These are phyloP conservation scores for Cheilosia impressa DNA, from an alignment of 2,888 invertebrate species.

Conservation along the genomic window DNA sequence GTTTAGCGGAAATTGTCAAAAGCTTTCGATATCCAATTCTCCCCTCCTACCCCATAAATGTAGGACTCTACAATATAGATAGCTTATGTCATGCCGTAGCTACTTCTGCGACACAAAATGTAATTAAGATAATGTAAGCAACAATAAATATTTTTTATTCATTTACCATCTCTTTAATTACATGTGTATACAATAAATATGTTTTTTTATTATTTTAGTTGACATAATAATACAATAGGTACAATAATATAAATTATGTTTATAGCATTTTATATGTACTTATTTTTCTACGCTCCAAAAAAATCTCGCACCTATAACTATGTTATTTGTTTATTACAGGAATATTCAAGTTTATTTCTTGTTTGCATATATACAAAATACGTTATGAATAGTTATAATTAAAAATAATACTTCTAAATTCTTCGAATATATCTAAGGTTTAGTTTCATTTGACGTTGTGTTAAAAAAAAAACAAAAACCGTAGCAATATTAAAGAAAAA, in stretches of 20 bases:
- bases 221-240: slow-evolving; percentile 55
- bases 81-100: too few relatives aligned
- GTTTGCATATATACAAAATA: slow-evolving; percentile 64
- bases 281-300: slow-evolving; percentile 44
- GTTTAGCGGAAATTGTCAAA: too few relatives aligned
- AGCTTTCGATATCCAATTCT: too few relatives aligned
- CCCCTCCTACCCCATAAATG: too few relatives aligned
- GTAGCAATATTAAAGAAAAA: slow-evolving; percentile 11
- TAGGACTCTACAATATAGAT: too few relatives aligned
- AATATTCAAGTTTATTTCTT: slow-evolving; percentile 23
- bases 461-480: not conserved
- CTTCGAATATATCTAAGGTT: not conserved
- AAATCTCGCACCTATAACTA: slow-evolving; percentile 44
- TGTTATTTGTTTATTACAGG: slow-evolving; percentile 43
- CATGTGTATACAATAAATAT: slow-evolving; percentile 64
- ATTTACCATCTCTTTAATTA: slow-evolving; percentile 42
- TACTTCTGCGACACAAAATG: not conserved
- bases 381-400: slow-evolving; percentile 23
- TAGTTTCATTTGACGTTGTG: slow-evolving; percentile 19
- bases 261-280: slow-evolving; percentile 38
- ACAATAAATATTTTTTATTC: slow-evolving; percentile 60
- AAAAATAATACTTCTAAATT: slow-evolving; percentile 37
- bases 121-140: slow-evolving; percentile 43
- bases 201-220: slow-evolving; percentile 28
- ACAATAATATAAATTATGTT: slow-evolving; percentile 51